These are phyloP conservation scores for Atractosteus spatula DNA, from an alignment of 2,113 vertebrate species.

Conservation along the genomic window DNA sequence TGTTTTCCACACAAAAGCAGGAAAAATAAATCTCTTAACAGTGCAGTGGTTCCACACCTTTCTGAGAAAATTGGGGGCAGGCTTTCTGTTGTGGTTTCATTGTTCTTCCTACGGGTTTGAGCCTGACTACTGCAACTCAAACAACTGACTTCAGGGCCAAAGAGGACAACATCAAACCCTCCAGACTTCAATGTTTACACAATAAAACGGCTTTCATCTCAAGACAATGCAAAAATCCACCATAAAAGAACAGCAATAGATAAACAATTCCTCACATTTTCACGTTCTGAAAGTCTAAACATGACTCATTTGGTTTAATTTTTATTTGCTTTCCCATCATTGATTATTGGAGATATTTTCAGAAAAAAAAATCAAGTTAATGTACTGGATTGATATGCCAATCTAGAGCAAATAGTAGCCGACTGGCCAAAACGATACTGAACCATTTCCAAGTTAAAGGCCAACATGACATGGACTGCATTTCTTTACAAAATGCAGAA, in stretches of 20 bases:
- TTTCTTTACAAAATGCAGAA: too few relatives aligned
- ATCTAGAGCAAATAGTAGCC: too few relatives aligned
- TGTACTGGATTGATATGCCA: too few relatives aligned
- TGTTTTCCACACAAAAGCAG: conserved; percentile 13
- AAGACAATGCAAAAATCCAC: not conserved
- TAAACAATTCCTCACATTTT: too few relatives aligned
- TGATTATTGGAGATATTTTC: too few relatives aligned
- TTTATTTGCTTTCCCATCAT: too few relatives aligned
- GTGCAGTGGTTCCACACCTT: not conserved
- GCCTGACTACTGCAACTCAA: not conserved
- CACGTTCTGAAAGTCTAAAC: too few relatives aligned
- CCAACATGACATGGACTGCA: too few relatives aligned
- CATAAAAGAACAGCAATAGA: not conserved
- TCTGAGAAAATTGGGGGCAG: not conserved
- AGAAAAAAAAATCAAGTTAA: too few relatives aligned
- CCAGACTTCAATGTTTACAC: conserved; percentile 3
- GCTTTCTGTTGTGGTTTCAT: conserved; percentile 8
- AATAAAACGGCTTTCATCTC: conserved; percentile 12
- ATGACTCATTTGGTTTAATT: too few relatives aligned
- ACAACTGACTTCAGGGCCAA: not conserved
- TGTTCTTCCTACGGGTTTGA: conserved; percentile 9
- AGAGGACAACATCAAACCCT: conserved; percentile 10
- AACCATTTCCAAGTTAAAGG: too few relatives aligned
- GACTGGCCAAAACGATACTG: too few relatives aligned
- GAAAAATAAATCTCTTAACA: conserved; percentile 26